Evolutionary conservation across 1,140 invertebrate species (phyloP).

Genomic region (Brevipalpus yothersi): DNA sequence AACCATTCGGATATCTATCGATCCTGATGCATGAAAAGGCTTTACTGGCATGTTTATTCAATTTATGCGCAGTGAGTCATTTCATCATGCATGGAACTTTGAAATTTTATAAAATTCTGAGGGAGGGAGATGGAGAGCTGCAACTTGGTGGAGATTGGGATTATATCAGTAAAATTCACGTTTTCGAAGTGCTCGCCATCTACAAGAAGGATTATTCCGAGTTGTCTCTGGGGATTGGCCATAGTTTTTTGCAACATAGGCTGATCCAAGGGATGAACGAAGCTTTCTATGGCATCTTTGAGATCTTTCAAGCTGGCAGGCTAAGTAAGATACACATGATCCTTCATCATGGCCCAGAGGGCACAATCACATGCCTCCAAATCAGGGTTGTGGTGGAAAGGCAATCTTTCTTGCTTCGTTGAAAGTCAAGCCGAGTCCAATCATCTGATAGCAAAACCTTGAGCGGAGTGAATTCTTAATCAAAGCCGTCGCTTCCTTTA

Average conservation of each 20-base stretch:
- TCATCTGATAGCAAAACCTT: not conserved
- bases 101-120: too few species aligned
- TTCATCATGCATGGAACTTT: too few species aligned
- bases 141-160: too few species aligned
- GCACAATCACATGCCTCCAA: slow-evolving; percentile 12
- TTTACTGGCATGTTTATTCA: too few species aligned
- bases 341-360: slow-evolving; percentile 11
- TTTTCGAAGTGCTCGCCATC: slow-evolving; percentile 3
- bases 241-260: not conserved
- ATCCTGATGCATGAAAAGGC: too few species aligned
- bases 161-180: slow-evolving; percentile 1
- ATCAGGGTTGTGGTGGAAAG: slow-evolving; percentile 10
- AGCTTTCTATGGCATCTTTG: not conserved
- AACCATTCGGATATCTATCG: too few species aligned
- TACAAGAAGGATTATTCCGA: not conserved
- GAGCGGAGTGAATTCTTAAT: not conserved
- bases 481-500: too few species aligned
- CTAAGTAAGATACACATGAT: not conserved
- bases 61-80: too few species aligned
- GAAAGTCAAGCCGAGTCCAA: not conserved
- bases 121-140: too few species aligned
- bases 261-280: too few species aligned
- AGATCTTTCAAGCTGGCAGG: not conserved
- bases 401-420: not conserved
- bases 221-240: not conserved